A percentile compares a stretch with the other conserved stretches of the same genome.
These are phyloP conservation scores for Amniataba percoides DNA, from an alignment of 2,797 vertebrate species.

Conservation along the genomic window DNA sequence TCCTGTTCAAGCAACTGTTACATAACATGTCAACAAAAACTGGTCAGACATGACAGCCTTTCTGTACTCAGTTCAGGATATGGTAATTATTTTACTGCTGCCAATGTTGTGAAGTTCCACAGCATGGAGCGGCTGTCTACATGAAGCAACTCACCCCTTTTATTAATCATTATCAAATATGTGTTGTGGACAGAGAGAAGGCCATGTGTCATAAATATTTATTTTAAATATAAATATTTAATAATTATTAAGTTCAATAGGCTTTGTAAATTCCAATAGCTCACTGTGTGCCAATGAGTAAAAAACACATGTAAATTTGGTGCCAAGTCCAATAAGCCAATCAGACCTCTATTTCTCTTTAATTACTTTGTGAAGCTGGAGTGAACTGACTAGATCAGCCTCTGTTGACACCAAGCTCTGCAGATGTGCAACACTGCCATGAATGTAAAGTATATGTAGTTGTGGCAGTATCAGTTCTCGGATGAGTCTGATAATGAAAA, in stretches of 20 bases:
- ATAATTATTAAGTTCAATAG: not conserved
- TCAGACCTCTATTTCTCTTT: not conserved
- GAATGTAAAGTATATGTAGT: not conserved
- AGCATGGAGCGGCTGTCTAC: not conserved
- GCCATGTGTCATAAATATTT: not conserved
- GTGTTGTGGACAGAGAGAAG: not conserved
- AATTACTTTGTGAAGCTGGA: not conserved
- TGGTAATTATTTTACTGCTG: conserved; percentile 18
- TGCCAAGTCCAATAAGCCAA: not conserved
- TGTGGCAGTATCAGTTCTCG: not conserved
- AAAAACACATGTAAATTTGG: not conserved
- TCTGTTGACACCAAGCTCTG: not conserved
- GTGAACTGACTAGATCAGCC: not conserved
- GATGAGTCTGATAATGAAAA: not conserved
- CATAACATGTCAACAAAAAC: not conserved
- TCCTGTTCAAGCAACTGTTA: not conserved
- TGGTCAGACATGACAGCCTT: not conserved
- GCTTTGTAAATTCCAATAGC: not conserved
- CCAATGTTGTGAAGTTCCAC: not conserved
- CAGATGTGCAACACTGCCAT: not conserved
- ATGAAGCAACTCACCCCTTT: not conserved
- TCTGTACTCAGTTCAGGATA: not conserved
- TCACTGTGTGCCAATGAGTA: not conserved
- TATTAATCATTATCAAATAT: conserved; percentile 3
- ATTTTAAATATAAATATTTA: not conserved